These are phyloP conservation scores for Apamea anceps DNA, from an alignment of 2,888 invertebrate genomes.

Conservation along the genomic window DNA sequence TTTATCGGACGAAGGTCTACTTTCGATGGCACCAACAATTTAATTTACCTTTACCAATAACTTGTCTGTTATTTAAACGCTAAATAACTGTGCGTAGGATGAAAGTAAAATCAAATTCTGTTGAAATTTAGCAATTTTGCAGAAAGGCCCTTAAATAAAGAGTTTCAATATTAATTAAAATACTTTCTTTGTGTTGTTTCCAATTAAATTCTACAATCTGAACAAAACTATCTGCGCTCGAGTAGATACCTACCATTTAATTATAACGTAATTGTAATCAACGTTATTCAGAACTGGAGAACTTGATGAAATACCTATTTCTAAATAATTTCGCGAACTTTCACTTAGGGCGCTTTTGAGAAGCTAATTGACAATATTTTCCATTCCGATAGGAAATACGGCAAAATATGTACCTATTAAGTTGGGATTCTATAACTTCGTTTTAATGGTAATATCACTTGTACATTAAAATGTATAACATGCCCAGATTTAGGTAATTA, in stretches of 20 bases:
- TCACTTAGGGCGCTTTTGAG: not conserved
- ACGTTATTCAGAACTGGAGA: constrained; percentile 7
- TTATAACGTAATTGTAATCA: constrained; percentile 48
- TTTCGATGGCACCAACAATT: not conserved
- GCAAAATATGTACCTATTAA: not conserved
- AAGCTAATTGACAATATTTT: constrained; percentile 4
- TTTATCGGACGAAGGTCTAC: no score
- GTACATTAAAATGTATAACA: constrained; percentile 21
- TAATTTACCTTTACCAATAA: not conserved
- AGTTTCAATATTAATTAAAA: constrained; percentile 48
- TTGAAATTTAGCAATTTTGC: constrained; percentile 9
- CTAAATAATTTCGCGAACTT: not conserved
- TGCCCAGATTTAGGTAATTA: constrained; percentile 40
- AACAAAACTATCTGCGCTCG: constrained; percentile 36
- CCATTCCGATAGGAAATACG: not conserved
- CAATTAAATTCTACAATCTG: constrained; percentile 36
- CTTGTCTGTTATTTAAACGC: not conserved
- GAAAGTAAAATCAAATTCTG: constrained; percentile 22
- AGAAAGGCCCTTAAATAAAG: constrained; percentile 16
- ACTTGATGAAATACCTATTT: constrained; percentile 8
- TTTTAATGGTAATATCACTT: not conserved
- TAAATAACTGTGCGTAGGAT: constrained; percentile 4
- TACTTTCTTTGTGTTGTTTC: constrained; percentile 43
- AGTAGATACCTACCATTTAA: constrained; percentile 27
- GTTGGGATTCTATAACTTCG: not conserved